Percentiles rank a stretch among this genome's conserved stretches.
phyloP scores from a whole-genome alignment of 2,888 invertebrate genomes.

The Conistra vaccinii region DNA sequence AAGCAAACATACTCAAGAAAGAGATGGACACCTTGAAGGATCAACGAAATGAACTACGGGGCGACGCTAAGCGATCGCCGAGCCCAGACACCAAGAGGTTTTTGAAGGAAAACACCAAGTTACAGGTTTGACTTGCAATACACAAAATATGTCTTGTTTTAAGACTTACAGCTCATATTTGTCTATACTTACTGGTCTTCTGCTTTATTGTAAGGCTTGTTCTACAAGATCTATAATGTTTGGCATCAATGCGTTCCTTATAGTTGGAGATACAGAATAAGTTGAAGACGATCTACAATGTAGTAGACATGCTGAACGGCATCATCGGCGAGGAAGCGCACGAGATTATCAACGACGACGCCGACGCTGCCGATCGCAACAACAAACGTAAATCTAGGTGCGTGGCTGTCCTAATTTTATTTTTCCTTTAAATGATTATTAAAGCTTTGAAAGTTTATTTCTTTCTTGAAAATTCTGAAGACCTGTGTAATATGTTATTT shows the following conservation, averaged over 20 bases:
- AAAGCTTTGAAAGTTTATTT: constrained; percentile 55
- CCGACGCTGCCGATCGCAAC: constrained; percentile 74
- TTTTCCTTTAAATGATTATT: constrained; percentile 30
- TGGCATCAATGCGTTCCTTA: constrained; percentile 59
- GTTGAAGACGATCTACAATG: constrained; percentile 95
- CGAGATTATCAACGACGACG: constrained; percentile 73
- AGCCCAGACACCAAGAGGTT: constrained; percentile 95
- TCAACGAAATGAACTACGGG: constrained; percentile 94
- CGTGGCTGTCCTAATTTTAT: constrained; percentile 57
- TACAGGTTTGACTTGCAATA: constrained; percentile 92
- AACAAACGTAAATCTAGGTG: constrained; percentile 87
- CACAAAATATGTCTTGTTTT: constrained; percentile 48
- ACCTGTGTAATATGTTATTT: not conserved
- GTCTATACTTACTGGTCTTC: constrained; percentile 41
- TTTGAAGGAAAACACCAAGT: constrained; percentile 95
- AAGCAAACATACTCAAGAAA: constrained; percentile 93
- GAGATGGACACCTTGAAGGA: constrained; percentile 95
- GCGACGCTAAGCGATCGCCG: constrained; percentile 92
- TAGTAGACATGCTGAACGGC: constrained; percentile 96
- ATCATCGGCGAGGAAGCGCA: constrained; percentile 94
- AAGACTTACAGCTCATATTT: constrained; percentile 55
- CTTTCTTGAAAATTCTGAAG: not conserved
- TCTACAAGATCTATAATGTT: constrained; percentile 53
- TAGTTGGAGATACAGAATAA: constrained; percentile 95
- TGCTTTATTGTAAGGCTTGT: constrained; percentile 61